Evolutionary conservation across 1,140 invertebrate genomes (phyloP).

Genomic region (Orchestia grillus): DNA sequence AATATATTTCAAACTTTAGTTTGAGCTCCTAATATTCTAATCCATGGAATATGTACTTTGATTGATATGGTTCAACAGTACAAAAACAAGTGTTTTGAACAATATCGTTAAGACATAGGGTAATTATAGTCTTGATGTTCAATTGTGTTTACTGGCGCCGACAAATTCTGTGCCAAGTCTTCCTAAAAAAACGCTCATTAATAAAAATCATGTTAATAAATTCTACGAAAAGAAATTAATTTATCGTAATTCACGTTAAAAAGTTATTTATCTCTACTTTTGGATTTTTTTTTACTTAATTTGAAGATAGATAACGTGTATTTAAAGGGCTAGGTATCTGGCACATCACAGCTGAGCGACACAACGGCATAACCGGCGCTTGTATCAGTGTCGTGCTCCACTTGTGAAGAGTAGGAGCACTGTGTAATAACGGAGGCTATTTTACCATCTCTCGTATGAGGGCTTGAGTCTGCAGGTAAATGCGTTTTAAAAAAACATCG

Average conservation of each 20-base stretch:
- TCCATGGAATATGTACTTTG: neutral
- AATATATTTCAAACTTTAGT: neutral
- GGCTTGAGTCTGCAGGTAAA: neutral
- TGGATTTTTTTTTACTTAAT: neutral
- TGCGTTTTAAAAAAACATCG: neutral
- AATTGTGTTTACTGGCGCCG: neutral
- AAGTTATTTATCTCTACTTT: neutral
- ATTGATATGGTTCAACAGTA: neutral
- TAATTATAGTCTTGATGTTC: neutral
- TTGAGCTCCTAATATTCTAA: neutral
- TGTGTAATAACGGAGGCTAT: neutral
- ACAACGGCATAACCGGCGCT: neutral
- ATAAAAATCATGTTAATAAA: neutral
- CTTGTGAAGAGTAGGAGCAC: neutral
- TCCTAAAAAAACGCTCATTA: neutral
- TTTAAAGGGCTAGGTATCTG: neutral
- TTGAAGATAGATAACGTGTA: neutral
- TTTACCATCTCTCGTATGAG: constrained; percentile 24
- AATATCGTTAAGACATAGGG: neutral
- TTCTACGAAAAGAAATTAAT: neutral
- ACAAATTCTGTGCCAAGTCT: neutral
- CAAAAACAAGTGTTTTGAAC: neutral
- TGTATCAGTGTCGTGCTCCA: neutral
- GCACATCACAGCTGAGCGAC: neutral
- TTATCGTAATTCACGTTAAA: neutral